phyloP scores from a whole-genome alignment of 2,888 invertebrate genomes.

The Chouioia cunea region DNA sequence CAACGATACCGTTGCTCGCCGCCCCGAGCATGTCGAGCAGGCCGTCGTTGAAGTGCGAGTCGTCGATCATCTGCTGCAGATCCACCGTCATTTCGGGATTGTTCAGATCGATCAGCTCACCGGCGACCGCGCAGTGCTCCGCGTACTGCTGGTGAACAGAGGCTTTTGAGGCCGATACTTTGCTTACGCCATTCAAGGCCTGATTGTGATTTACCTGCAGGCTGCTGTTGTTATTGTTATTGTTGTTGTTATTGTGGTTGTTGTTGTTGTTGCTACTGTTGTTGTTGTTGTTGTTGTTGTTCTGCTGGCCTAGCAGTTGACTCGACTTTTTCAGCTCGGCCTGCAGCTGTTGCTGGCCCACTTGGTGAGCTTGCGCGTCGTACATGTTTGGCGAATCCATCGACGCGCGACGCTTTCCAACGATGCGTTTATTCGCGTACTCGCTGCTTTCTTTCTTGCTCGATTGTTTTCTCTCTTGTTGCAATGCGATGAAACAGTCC shows the following conservation, averaged over 20 bases:
- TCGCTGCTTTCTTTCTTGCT: conserved; percentile 5
- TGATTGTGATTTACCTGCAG: conserved; percentile 71
- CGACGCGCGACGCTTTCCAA: conserved; percentile 8
- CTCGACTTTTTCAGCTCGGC: conserved; percentile 75
- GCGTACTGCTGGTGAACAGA: conserved; percentile 81
- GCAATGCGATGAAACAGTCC: too few species aligned
- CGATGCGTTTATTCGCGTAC: background rate
- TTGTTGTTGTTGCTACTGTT: conserved; percentile 63
- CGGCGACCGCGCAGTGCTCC: conserved; percentile 74
- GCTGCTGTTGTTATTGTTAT: conserved; percentile 62
- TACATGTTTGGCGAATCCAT: conserved; percentile 93
- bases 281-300: conserved; percentile 70
- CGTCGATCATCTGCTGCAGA: conserved; percentile 92
- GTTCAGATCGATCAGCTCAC: conserved; percentile 88
- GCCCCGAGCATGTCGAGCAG: conserved; percentile 84
- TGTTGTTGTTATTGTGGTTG: conserved; percentile 71
- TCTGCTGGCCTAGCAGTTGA: conserved; percentile 69
- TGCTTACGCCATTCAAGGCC: conserved; percentile 68
- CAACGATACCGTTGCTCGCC: conserved; percentile 63
- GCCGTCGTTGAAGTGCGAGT: conserved; percentile 88
- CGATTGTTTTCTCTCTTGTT: conserved; percentile 2
- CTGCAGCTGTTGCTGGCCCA: conserved; percentile 68
- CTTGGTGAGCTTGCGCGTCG: conserved; percentile 75
- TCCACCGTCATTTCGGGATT: conserved; percentile 94
- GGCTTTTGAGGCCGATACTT: conserved; percentile 72